A percentile compares a stretch with the other conserved stretches of the same genome.
Conservation (phyloP, 2,888 invertebrate genomes). For the Timema podura region DNA sequence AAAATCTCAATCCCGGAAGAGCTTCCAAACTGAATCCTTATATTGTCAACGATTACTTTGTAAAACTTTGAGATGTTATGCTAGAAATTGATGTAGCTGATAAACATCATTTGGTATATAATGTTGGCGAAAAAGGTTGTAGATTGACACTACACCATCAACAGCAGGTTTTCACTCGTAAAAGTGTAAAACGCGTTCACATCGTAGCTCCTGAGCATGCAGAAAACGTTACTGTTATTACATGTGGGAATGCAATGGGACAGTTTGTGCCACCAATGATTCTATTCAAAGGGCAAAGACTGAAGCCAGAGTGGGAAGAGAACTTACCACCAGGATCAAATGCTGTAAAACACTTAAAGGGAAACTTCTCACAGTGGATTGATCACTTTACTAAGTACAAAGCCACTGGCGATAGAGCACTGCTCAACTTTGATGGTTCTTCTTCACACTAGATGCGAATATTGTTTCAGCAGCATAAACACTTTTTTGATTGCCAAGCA, state of each 20-base stretch:
- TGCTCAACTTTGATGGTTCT: conserved; percentile 11
- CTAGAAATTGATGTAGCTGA: too few relatives aligned
- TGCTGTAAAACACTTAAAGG: too few relatives aligned
- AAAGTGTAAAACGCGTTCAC: too few relatives aligned
- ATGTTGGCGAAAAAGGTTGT: too few relatives aligned
- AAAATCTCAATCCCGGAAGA: too few relatives aligned
- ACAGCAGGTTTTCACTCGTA: too few relatives aligned
- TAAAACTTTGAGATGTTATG: too few relatives aligned
- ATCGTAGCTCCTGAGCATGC: neutral
- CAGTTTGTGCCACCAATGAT: conserved; percentile 14
- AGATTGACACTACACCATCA: too few relatives aligned
- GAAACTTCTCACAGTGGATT: conserved; percentile 11
- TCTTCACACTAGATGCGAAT: conserved; percentile 13
- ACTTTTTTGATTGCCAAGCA: conserved; percentile 13
- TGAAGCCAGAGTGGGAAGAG: conserved; percentile 6
- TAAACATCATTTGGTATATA: too few relatives aligned
- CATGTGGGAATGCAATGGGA: conserved; percentile 13
- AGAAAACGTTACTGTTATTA: conserved; percentile 6
- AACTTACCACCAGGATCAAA: conserved; percentile 10
- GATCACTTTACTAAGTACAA: too few relatives aligned
- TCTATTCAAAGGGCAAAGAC: neutral
- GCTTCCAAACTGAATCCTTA: too few relatives aligned
- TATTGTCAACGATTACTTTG: too few relatives aligned
- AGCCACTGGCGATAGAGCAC: conserved; percentile 8
- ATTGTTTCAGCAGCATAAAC: conserved; percentile 6